Conservation (phyloP, 1,140 invertebrate species). For the Papilio helenus region DNA sequence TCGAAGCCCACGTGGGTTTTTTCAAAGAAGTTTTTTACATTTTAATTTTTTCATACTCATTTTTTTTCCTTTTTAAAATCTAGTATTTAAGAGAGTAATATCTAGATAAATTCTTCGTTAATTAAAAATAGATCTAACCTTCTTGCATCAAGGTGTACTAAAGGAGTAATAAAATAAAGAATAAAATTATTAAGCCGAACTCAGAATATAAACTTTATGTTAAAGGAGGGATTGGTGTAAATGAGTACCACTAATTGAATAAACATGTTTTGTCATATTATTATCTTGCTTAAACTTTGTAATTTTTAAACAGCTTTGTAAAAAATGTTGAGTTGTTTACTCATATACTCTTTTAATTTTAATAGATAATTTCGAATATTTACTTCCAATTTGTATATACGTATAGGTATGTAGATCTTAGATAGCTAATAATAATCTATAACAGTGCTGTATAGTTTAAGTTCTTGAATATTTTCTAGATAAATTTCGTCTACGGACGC, state of each 20-base stretch:
- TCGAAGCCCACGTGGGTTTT: neutral
- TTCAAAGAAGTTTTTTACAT: neutral
- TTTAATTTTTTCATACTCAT: no score
- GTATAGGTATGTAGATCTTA: neutral
- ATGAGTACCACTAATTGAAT: conserved; percentile 5
- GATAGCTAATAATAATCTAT: neutral
- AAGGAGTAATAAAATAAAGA: neutral
- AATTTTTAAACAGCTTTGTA: neutral
- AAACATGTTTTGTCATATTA: conserved; percentile 14
- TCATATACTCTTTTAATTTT: no score
- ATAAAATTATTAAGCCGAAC: neutral
- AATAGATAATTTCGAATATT: neutral
- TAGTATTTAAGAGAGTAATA: no score
- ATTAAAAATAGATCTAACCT: neutral
- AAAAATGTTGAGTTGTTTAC: neutral
- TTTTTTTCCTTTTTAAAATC: no score
- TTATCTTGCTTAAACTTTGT: conserved; percentile 4
- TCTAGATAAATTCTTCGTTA: no score
- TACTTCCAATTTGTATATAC: neutral
- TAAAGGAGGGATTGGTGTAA: neutral
- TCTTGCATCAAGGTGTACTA: neutral
- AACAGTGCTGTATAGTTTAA: neutral
- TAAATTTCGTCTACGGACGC: neutral
- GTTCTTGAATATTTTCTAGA: neutral
- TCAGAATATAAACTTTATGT: neutral